Conservation (phyloP, 2,113 vertebrate genomes). For the Protobothrops flavoviridis region DNA sequence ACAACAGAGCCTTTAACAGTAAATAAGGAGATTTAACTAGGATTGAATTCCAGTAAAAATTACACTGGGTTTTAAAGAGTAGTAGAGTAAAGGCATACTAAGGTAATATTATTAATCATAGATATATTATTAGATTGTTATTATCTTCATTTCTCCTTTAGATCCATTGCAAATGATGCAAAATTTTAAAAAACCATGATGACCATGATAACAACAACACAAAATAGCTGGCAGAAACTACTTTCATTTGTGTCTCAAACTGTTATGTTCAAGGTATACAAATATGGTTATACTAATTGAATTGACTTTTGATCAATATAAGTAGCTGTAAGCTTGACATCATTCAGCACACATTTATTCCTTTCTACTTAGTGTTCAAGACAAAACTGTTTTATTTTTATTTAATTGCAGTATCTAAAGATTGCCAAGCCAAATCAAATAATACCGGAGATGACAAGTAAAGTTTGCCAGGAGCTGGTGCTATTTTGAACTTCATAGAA, state of each 20-base stretch:
- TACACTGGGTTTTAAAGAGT: background rate
- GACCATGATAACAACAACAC: background rate
- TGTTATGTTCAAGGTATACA: background rate
- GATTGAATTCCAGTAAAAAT: background rate
- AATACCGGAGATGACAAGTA: background rate
- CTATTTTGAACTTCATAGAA: conserved; percentile 18
- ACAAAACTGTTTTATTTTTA: conserved; percentile 16
- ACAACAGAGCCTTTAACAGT: background rate
- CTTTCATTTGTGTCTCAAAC: background rate
- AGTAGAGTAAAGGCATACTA: background rate
- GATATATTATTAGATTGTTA: background rate
- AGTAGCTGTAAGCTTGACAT: conserved; percentile 4
- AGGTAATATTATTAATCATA: background rate
- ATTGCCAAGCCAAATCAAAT: conserved; percentile 15
- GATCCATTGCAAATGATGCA: background rate
- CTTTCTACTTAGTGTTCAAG: background rate
- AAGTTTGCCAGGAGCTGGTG: background rate
- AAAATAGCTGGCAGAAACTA: background rate
- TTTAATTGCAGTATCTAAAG: conserved; percentile 17
- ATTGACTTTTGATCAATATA: conserved; percentile 11
- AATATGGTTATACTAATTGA: conserved; percentile 10
- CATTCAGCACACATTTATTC: background rate
- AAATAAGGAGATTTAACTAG: background rate
- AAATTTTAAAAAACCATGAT: background rate
- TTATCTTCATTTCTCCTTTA: background rate